Evolutionary conservation across 2,888 invertebrate species (phyloP), one percentile per base, ranked within the genome.

Genomic region (Hoplodrina ambigua): DNA sequence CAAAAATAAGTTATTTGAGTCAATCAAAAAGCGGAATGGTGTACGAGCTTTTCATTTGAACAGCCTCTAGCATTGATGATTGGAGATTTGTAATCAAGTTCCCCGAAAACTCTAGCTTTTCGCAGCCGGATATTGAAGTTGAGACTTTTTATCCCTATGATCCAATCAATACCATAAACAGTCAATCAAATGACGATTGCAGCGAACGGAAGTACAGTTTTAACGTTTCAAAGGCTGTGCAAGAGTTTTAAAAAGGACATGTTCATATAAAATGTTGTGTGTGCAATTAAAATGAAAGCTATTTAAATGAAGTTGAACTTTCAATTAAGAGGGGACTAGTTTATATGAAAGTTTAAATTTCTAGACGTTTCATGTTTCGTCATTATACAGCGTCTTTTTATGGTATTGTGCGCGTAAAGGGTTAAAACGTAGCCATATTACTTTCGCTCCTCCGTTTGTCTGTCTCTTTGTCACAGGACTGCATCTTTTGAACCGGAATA

Each of bases 101-200:
- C 64, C 58, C 63, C 69, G 60, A 69, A 83, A 80, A 75, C 62
- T 73, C 72, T 62, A 73, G 67, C 69, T 46, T 69, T 76, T 71
- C 62, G 69, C 67, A 41, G 33, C 19, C 81, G 72, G 84, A 82
- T 83, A 82, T 82, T 84, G 79, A 66, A 74, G 61, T 20, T 63
- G 55, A 59, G 50, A 65, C 58, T 75, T 82, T 82, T 78, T 83
- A 74, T 75, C 61, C 72, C 60, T 61, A 69, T 81, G 72, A 68
- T 72, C 75, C 79, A 82, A 81, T 82, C 74, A 79, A 66, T 68
- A 61, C 46, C 55, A 69, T 78, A 75, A 71, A 68, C 72, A 82
- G 76, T 84, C 82, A 81, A 80, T 82, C 82, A 76, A 72, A 74
- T 74, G 69, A 69, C 72, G 80, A 84, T 74, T 75, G 84, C 72